Evolutionary conservation across 2,888 invertebrate genomes (phyloP).

Genomic region (Notodonta ziczac): DNA sequence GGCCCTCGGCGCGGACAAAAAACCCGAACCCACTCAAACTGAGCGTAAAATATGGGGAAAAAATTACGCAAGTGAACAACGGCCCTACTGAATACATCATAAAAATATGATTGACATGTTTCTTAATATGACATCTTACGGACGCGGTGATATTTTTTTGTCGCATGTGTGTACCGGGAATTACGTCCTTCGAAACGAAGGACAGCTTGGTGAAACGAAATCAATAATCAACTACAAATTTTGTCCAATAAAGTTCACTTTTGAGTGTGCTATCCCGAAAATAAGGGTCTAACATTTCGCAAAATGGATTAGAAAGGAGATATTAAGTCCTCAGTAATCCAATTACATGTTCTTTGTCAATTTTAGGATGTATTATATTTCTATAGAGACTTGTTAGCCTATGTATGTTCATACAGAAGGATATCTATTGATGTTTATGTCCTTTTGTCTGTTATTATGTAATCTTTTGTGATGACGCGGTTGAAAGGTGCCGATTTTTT

Average conservation of each 20-base stretch:
- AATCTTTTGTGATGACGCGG: constrained; percentile 45
- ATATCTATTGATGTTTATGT: constrained; percentile 68
- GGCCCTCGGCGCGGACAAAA: constrained; percentile 59
- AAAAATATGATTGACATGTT: constrained; percentile 85
- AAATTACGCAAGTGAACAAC: constrained; percentile 80
- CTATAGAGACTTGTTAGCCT: constrained; percentile 75
- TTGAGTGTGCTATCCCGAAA: constrained; percentile 4
- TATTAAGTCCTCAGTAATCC: constrained; percentile 82
- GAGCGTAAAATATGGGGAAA: constrained; percentile 79
- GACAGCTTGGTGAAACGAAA: constrained; percentile 8
- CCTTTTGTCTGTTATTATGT: constrained; percentile 64
- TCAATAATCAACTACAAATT: constrained; percentile 15
- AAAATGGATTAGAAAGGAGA: constrained; percentile 70
- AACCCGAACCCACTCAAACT: constrained; percentile 64
- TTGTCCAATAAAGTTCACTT: background rate
- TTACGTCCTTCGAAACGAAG: constrained; percentile 23
- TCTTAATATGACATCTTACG: constrained; percentile 83
- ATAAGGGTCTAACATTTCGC: constrained; percentile 52
- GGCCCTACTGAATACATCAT: constrained; percentile 75
- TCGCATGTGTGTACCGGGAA: constrained; percentile 64
- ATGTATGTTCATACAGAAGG: constrained; percentile 70
- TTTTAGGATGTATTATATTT: constrained; percentile 82
- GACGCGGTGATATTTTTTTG: constrained; percentile 83
- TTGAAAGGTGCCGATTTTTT: constrained; percentile 60
- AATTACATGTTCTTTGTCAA: constrained; percentile 81